Percentiles rank a stretch among this genome's conserved stretches.
phyloP scores from a whole-genome alignment of 2,888 invertebrate species.

The Diarsia mendica region DNA sequence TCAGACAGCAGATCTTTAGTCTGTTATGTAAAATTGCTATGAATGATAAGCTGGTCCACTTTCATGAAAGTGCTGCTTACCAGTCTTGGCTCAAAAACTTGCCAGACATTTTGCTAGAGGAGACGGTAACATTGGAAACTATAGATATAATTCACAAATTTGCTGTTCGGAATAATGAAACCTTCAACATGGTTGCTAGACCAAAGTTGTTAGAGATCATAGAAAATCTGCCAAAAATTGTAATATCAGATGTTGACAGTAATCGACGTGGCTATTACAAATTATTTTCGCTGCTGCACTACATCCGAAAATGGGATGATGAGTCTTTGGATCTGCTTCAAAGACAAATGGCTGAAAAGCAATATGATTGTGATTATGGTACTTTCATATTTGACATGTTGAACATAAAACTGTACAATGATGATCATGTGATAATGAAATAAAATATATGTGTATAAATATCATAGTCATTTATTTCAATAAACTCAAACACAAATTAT shows the following conservation, averaged over 20 bases:
- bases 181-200: slow-evolving; percentile 87
- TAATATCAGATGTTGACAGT: slow-evolving; percentile 80
- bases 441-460: slow-evolving; percentile 57
- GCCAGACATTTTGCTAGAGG: slow-evolving; percentile 90
- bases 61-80: slow-evolving; percentile 83
- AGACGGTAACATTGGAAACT: slow-evolving; percentile 86
- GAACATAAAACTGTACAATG: background rate
- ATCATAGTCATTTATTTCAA: slow-evolving; percentile 73
- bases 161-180: slow-evolving; percentile 88
- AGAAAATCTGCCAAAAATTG: slow-evolving; percentile 81
- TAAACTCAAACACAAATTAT: slow-evolving; percentile 75
- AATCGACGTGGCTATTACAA: slow-evolving; percentile 85
- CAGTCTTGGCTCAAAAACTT: slow-evolving; percentile 88
- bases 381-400: slow-evolving; percentile 85
- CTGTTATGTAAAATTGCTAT: slow-evolving; percentile 85
- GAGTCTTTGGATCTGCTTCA: slow-evolving; percentile 84
- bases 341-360: slow-evolving; percentile 79
- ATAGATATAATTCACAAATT: slow-evolving; percentile 90
- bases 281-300: slow-evolving; percentile 89
- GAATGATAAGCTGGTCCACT: slow-evolving; percentile 81
- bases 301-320: slow-evolving; percentile 86
- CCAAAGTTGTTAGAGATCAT: slow-evolving; percentile 85
- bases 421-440: slow-evolving; percentile 26
- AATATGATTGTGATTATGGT: slow-evolving; percentile 79
- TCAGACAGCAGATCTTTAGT: slow-evolving; percentile 83